Evolutionary conservation across 1,140 invertebrate genomes (phyloP), one percentile per base, ranked within the genome.

Genomic region (Vanessa tameamea): DNA sequence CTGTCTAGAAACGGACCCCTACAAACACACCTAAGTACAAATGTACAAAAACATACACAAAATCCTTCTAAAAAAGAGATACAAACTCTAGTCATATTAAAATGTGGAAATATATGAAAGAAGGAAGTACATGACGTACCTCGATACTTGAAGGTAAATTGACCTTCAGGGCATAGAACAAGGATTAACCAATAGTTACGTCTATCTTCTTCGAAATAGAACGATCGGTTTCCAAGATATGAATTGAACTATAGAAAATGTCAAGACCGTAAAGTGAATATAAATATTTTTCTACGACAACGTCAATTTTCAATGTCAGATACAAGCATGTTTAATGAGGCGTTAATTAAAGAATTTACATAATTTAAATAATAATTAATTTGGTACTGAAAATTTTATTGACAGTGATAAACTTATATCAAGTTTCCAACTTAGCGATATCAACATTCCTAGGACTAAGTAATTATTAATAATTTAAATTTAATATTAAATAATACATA

Each of bases 181-280:
- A n/a, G 2, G 6, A 14, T 57, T n/a, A 43, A 9, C 37, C 8
- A 11, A 43, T 9, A 8, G 7, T 43, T 9, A 43, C 53, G 11
- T 23, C 16, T 14, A 12, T 23, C 53, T 57, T 57, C 53, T 57
- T 23, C 53, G 53, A 23, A 57, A 57, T 26, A 57, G 20, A 57
- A 57, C 53, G 53, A 57, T 57, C 51, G 15, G n/a, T 11, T 57
- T 57, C 3, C n/a, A 20, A 57, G 53, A 57, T 57, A 57, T 12
- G 8, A 57, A 23, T 14, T 57, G 20, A 57, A 57, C 20, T 57
- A 57, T 57, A 57, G 20, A 8, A 57, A 57, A 57, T 57, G 53
- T 57, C 53, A 57, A 57, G 53, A 57, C 11, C 53, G 11, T 23
- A 57, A 4, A 6, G 20, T 23, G 16, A 57, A 57, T 23, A 57